Base-by-base conservation (phyloP, 1,140 invertebrate species). In the Drosophila subobscura region DNA sequence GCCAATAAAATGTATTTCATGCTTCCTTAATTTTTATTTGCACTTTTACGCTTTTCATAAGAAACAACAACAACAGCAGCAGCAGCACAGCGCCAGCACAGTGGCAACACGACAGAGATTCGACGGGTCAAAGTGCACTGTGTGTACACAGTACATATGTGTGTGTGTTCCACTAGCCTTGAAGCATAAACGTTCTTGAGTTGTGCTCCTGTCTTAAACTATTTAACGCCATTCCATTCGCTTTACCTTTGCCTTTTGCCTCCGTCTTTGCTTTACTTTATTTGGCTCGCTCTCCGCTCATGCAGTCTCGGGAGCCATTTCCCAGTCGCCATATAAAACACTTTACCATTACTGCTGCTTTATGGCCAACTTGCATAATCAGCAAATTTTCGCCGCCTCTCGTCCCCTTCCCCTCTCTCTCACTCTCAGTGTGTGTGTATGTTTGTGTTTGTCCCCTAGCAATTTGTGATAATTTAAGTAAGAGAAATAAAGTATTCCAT, bases 1-100 rank as follows among this genome's bases (percentile, higher is more conserved):
- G 89, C 89, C 89, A 91, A 91, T 91, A 91, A 91, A 91, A 90
- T 91, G 89, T 91, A 91, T 91, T 91, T 91, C 89, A 91, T 91
- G 89, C 85, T 91, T 91, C 89, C 89, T 91, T 91, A 91, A 91
- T 90, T 91, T 91, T 91, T 90, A 91, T 91, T 84, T 85, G 77
- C 75, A 84, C 85, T 89, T 91, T 88, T 78, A 86, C 81, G 81
- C 81, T 86, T 81, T 76, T 77, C 74, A 56, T 79, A 81, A 80
- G 49, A 75, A 75, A 85, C 63, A 72, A 65, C 56, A 63, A 27
- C 33, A 55, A 49, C 33, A 57, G 37, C n/a, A 41, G 55, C 16
- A 40, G 5, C 5, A 14, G 12, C 8, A 37, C 41, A 20, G 5
- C 23, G 12, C 4, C 16, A 49, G 51, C 20, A 7, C 23, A 16